phyloP scores from a whole-genome alignment of 2,797 vertebrate species.

The Halcyon badia region DNA sequence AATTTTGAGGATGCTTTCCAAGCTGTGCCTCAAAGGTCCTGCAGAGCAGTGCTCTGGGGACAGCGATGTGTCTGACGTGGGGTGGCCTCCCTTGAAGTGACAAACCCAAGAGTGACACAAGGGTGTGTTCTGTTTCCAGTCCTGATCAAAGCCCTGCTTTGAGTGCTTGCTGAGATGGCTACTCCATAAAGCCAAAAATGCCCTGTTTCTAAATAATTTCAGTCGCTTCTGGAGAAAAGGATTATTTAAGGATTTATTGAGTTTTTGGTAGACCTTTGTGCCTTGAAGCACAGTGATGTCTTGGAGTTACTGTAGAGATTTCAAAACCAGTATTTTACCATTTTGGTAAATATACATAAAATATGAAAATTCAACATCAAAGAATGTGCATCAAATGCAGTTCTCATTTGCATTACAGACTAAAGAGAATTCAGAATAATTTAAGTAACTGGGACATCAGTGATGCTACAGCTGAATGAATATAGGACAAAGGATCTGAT shows the following conservation, averaged over 20 bases:
- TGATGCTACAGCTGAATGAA: background rate
- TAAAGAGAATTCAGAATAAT: slow-evolving; percentile 46
- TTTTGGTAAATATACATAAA: slow-evolving; percentile 17
- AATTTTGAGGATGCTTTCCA: background rate
- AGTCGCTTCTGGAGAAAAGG: background rate
- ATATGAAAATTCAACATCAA: slow-evolving; percentile 54
- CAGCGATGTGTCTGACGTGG: fast-evolving
- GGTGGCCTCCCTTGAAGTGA: background rate
- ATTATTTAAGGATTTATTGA: background rate
- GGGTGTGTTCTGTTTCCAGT: background rate
- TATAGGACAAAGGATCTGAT: background rate
- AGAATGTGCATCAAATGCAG: slow-evolving; percentile 16
- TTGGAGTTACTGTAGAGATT: background rate
- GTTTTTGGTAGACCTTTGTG: background rate
- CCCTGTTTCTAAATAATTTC: background rate
- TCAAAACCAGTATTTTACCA: background rate
- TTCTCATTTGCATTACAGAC: slow-evolving; percentile 45
- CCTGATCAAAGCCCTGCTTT: background rate
- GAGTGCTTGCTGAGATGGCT: background rate
- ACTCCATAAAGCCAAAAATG: background rate
- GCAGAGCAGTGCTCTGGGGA: background rate
- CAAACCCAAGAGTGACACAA: background rate
- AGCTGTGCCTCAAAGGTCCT: background rate
- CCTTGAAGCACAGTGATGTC: background rate
- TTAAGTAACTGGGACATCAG: slow-evolving; percentile 22